Base-by-base conservation (phyloP, 2,797 vertebrate genomes). In the Trachops cirrhosus region DNA sequence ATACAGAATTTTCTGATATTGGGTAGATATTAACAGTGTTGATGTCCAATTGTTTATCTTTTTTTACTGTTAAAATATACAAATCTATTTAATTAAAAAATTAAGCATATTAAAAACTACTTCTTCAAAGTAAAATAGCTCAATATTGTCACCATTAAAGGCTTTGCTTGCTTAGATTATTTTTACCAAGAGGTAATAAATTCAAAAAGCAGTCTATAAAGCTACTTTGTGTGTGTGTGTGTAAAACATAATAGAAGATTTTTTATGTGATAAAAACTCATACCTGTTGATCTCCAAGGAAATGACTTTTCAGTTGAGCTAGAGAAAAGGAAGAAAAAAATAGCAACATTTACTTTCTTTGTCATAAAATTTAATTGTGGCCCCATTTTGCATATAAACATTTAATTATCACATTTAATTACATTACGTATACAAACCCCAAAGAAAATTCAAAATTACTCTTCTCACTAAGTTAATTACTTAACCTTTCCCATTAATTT, bases 301-400 rank as follows among this genome's bases (percentile, higher is more conserved):
- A 99, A 99, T 96, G 99, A 99, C 98, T 99, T 99, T 98, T 99
- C 99, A 98, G 99, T 99, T 68, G 99, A 99, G 98, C 99, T 99
- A 98, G 21, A 98, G 91, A 57, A 97, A 97, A 97, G 90, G 86
- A 95, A 96, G 83, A 88, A 96, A 80, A 83, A 96, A 97, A 96
- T 84, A 37, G 4, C 29, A 90, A 88, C 8, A 95, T 96, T 97
- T 97, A 97, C 59, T 94, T 96, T 22, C 46, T 83, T 94, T 14
- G 93, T 96, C 67, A 98, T 82, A 92, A 90, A 96, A 94, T 87
- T 90, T 89, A 97, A 97, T 37, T 57, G 34, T 0, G 6, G 29
- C 46, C 9, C 52, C 92, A 52, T 39, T 64, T 87, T 94, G 67
- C 21, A 97, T 29, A 93, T 64, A 32, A 19, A 93, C 75, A 91